These are phyloP conservation scores for Regulus satrapa DNA, from an alignment of 2,113 vertebrate genomes.

Conservation along the genomic window DNA sequence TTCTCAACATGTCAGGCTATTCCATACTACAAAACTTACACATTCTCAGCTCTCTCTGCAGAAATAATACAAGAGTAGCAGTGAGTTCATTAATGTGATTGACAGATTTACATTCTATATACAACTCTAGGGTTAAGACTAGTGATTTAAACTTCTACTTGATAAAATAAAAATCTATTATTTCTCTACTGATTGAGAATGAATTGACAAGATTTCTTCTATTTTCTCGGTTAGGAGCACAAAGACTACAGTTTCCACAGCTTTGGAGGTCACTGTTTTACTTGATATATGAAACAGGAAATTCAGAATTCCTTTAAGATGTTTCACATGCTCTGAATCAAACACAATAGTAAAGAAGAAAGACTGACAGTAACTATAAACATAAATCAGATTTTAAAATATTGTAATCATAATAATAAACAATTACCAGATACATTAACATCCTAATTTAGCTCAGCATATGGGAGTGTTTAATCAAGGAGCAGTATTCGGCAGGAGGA, in stretches of 20 bases:
- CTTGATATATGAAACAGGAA: background rate
- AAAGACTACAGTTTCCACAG: background rate
- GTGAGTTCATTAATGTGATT: background rate
- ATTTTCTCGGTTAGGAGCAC: background rate
- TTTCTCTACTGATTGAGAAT: background rate
- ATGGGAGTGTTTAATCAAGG: background rate
- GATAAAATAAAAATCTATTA: background rate
- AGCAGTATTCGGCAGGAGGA: background rate
- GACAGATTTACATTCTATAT: background rate
- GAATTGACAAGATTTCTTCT: background rate
- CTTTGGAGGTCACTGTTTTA: background rate
- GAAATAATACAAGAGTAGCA: background rate
- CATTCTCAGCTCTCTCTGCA: background rate
- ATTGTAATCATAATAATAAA: background rate
- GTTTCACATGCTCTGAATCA: background rate
- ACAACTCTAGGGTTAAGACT: background rate
- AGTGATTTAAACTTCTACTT: background rate
- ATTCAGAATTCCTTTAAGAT: background rate
- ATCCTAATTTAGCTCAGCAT: background rate
- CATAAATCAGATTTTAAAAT: background rate
- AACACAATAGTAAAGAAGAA: background rate
- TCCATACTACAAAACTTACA: background rate
- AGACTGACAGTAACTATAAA: background rate
- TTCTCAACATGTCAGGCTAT: background rate
- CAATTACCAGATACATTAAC: background rate